Percentiles rank a stretch among this genome's conserved stretches.
Conservation (phyloP, 2,888 invertebrate genomes). For the Cybosia mesomella region DNA sequence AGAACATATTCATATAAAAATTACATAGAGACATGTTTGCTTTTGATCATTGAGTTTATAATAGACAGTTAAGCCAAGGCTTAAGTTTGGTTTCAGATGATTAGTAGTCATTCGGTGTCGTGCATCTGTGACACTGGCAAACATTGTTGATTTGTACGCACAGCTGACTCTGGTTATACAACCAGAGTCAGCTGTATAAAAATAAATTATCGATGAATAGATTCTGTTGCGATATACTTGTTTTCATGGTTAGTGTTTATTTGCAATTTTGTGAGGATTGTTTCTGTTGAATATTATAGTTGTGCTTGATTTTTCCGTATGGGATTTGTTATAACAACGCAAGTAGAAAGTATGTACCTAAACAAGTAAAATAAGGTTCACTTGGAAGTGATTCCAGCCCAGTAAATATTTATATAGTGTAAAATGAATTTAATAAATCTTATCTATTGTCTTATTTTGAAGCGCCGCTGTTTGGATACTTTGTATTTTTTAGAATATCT, state of each 20-base stretch:
- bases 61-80: conserved; percentile 48
- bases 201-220: conserved; percentile 46
- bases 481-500: not conserved
- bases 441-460: not conserved
- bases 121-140: conserved; percentile 34
- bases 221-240: conserved; percentile 12
- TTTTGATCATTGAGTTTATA: not conserved
- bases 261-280: not conserved
- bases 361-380: not conserved
- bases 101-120: conserved; percentile 48
- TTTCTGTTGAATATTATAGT: not conserved
- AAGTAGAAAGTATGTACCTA: not conserved
- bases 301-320: not conserved
- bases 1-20: not conserved
- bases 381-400: not conserved
- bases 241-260: not conserved
- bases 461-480: not conserved
- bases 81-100: conserved; percentile 43
- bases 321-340: not conserved
- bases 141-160: conserved; percentile 37
- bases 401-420: not conserved
- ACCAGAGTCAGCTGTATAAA: too few species aligned
- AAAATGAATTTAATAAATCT: not conserved
- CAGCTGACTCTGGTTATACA: conserved; percentile 35
- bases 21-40: not conserved